Evolutionary conservation across 2,113 vertebrate genomes (phyloP).

Genomic region (Galbula dea): DNA sequence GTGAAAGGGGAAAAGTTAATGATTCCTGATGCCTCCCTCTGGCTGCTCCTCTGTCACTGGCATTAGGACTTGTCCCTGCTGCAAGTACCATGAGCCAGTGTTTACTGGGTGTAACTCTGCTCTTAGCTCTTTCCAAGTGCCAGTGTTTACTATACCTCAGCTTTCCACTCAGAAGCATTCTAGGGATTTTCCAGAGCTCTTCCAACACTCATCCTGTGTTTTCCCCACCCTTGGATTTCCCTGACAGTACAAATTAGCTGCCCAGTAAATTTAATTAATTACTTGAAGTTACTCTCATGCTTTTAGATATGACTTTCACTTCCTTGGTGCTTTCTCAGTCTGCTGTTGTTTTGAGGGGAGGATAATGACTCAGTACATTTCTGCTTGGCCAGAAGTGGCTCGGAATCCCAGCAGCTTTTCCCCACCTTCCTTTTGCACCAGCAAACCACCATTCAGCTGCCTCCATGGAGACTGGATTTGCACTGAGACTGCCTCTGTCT

Average conservation of each 20-base stretch:
- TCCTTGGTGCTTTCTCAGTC: neutral
- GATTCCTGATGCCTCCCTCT: neutral
- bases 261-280: too few relatives aligned
- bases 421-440: neutral
- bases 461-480: neutral
- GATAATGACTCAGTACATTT: rapidly evolving
- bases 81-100: neutral
- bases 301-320: neutral
- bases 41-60: neutral
- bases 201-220: rapidly evolving
- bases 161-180: neutral
- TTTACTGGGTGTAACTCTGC: neutral
- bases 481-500: rapidly evolving
- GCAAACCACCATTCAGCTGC: too few relatives aligned
- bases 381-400: too few relatives aligned
- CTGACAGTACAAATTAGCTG: rapidly evolving
- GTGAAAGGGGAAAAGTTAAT: neutral
- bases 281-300: neutral
- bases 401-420: neutral
- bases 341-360: neutral
- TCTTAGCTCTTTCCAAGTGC: neutral
- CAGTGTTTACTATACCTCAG: rapidly evolving
- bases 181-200: neutral
- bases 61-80: neutral
- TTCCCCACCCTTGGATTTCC: rapidly evolving